These are phyloP conservation scores for Agrotis segetum DNA, from an alignment of 2,888 invertebrate species.

Conservation along the genomic window DNA sequence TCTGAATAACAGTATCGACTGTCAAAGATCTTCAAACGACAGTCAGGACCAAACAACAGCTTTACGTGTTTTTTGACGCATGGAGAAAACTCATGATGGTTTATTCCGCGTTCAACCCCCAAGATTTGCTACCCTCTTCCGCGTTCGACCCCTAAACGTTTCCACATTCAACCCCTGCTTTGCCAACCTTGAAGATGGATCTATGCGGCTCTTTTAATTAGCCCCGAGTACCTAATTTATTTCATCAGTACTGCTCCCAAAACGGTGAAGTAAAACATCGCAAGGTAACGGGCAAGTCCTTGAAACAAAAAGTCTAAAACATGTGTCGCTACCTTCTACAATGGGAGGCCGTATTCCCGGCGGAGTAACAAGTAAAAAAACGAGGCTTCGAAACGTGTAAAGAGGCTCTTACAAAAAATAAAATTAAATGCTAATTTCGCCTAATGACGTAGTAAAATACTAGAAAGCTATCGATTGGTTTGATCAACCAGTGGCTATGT, in stretches of 20 bases:
- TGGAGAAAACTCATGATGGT: no score
- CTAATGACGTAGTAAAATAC: not conserved
- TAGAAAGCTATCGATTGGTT: slow-evolving; percentile 15
- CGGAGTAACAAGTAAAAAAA: not conserved
- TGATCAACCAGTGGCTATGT: slow-evolving; percentile 1
- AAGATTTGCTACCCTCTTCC: no score
- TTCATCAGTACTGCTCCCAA: not conserved
- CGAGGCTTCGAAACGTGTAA: not conserved
- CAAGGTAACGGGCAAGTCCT: not conserved
- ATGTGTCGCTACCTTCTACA: no score
- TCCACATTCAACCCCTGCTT: no score
- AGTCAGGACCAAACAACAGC: no score
- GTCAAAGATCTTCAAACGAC: no score
- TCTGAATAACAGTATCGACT: no score
- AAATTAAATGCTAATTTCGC: not conserved
- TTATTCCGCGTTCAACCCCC: no score
- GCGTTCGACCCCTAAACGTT: no score
- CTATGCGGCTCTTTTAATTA: no score
- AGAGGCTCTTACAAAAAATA: not conserved
- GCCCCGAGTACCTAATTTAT: not conserved
- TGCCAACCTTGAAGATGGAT: no score
- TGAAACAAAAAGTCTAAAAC: not conserved
- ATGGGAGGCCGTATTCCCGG: not conserved
- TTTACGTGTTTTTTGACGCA: no score
- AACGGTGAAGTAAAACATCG: not conserved